phyloP scores from a whole-genome alignment of 2,113 vertebrate species.

The Lota lota region DNA sequence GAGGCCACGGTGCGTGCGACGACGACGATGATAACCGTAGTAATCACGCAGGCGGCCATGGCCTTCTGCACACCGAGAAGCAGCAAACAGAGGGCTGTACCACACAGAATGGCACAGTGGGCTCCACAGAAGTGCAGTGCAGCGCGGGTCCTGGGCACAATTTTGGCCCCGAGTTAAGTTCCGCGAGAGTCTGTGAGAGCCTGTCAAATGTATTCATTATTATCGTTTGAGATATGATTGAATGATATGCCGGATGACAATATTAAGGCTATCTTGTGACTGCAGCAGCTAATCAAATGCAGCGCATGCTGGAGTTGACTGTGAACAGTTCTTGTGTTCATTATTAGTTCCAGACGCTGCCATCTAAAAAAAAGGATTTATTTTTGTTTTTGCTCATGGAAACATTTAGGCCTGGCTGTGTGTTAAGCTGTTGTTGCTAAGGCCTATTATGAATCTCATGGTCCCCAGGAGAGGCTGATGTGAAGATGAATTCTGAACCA shows the following conservation, averaged over 20 bases:
- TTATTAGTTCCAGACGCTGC: slow-evolving; percentile 30
- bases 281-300: slow-evolving; percentile 43
- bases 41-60: too few species aligned
- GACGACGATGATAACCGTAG: too few species aligned
- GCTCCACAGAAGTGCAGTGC: too few species aligned
- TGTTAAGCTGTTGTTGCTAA: slow-evolving; percentile 2
- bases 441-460: slow-evolving; percentile 1
- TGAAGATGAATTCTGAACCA: slow-evolving; percentile 28
- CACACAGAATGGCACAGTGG: neutral
- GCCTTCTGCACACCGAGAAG: neutral
- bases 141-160: too few species aligned
- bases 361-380: slow-evolving; percentile 21
- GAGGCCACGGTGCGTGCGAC: too few species aligned
- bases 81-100: neutral
- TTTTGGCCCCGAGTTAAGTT: neutral
- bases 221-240: slow-evolving; percentile 22
- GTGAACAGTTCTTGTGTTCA: slow-evolving; percentile 25
- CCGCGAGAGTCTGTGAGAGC: neutral
- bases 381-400: slow-evolving; percentile 41
- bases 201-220: slow-evolving; percentile 7
- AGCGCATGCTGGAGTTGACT: slow-evolving; percentile 32
- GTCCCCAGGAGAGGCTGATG: slow-evolving; percentile 46
- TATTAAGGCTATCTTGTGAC: slow-evolving; percentile 39
- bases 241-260: slow-evolving; percentile 22
- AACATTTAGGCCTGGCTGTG: slow-evolving; percentile 24